These are phyloP conservation scores for Notodonta ziczac DNA, from an alignment of 2,888 invertebrate species.

Conservation along the genomic window DNA sequence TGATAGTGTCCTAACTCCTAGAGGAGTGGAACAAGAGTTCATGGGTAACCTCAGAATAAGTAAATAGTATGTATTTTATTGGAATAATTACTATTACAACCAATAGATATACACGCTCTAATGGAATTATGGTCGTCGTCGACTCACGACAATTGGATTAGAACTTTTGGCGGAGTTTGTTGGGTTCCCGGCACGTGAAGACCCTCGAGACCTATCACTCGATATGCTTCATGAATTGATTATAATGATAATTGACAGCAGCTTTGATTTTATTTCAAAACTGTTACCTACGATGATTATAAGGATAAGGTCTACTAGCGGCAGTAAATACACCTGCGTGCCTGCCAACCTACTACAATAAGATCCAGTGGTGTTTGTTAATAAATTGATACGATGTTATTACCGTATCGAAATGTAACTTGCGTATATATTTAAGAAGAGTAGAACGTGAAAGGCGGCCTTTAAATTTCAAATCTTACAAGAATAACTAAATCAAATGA, in stretches of 20 bases:
- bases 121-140: conserved; percentile 59
- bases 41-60: conserved; percentile 32
- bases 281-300: neutral
- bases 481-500: neutral
- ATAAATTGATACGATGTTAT: neutral
- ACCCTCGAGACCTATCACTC: conserved; percentile 45
- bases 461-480: neutral
- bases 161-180: conserved; percentile 66
- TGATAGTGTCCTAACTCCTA: too few species aligned
- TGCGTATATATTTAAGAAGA: neutral
- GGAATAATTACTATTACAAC: conserved; percentile 28
- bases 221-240: conserved; percentile 42
- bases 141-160: conserved; percentile 69
- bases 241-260: neutral
- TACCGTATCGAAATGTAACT: neutral
- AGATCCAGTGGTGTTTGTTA: neutral
- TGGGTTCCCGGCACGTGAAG: conserved; percentile 61
- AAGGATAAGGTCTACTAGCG: conserved; percentile 10
- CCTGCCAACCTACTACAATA: too few species aligned
- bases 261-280: neutral
- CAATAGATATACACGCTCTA: conserved; percentile 38
- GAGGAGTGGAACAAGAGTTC: too few species aligned
- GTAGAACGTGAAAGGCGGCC: neutral
- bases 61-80: conserved; percentile 1
- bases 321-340: too few species aligned